These are phyloP conservation scores for Agrilus planipennis DNA, from an alignment of 1,140 invertebrate genomes.

Conservation along the genomic window DNA sequence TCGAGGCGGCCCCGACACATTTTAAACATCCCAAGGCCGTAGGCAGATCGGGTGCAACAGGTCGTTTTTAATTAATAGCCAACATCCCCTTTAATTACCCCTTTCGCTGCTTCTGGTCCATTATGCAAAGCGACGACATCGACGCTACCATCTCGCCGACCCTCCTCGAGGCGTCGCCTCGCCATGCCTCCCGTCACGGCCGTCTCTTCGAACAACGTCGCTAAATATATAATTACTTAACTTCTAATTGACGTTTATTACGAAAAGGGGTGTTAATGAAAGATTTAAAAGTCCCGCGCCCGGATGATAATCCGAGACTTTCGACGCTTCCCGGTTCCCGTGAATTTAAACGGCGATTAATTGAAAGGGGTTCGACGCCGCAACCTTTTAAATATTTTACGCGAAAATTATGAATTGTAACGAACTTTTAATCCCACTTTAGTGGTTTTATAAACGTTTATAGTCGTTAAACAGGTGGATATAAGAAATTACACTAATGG, in stretches of 20 bases:
- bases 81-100: conserved; percentile 32
- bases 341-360: conserved; percentile 19
- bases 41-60: conserved; percentile 24
- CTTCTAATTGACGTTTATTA: conserved; percentile 34
- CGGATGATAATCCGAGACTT: too few relatives aligned
- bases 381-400: too few relatives aligned
- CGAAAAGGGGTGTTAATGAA: conserved; percentile 31
- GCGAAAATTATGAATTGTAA: too few relatives aligned
- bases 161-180: background rate
- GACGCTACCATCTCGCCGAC: conserved; percentile 13
- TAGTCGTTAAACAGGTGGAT: too few relatives aligned
- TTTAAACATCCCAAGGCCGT: conserved; percentile 14
- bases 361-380: conserved; percentile 18
- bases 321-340: too few relatives aligned
- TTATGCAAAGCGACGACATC: conserved; percentile 28
- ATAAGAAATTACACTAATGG: too few relatives aligned
- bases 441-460: too few relatives aligned
- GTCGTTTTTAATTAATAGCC: conserved; percentile 32
- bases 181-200: background rate
- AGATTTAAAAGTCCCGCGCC: conserved; percentile 27
- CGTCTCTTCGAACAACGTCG: conserved; percentile 6
- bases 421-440: too few relatives aligned
- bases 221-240: conserved; percentile 31
- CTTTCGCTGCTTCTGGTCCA: conserved; percentile 32
- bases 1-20: conserved; percentile 9